Base-by-base conservation (phyloP, 2,797 vertebrate species). In the Mionectes olivaceus region DNA sequence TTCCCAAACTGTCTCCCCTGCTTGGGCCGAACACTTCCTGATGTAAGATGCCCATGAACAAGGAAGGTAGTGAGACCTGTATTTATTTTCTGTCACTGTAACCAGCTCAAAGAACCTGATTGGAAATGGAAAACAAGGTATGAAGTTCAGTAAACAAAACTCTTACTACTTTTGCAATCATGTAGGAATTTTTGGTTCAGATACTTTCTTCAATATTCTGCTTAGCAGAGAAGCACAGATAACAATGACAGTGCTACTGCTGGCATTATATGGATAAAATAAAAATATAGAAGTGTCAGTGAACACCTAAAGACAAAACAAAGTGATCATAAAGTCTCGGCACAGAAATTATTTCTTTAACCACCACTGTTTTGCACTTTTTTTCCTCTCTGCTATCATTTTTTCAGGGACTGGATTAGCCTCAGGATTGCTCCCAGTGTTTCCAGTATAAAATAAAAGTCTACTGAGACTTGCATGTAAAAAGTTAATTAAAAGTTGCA, bases 401-500 rank as follows among this genome's bases (percentile, higher is more conserved):
- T 90, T 93, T 77, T 92, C 32, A 81, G 83, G 24, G 50, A 59
- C 16, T 79, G 28, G 4, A 28, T 83, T 90, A 85, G 43, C 32
- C 25, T 78, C 49, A 73, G 55, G 53, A 65, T 69, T 86, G 63
- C 50, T 79, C 30, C 57, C 33, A 53, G 32, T 50, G 17, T 47
- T 94, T 83, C 13, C 78, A 90, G 22, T 50, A 63, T 63, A 50
- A 83, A 94, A 77, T 16, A 90, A n/a, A 82, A 86, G 39, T 27
- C 67, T 39, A 53, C 12, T 46, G 87, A 96, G 81, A 96, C 23
- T 63, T 69, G 11, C 17, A 77, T 53, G 69, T 67, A 90, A 84
- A 81, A 94, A 85, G 63, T 83, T 93, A 93, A 95, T 93, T 95
- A 90, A 61, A 89, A 83, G 46, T 60, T 77, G 71, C 85, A 94